Evolutionary conservation across 2,113 vertebrate genomes (phyloP).

Genomic region (Thalassoma bifasciatum): DNA sequence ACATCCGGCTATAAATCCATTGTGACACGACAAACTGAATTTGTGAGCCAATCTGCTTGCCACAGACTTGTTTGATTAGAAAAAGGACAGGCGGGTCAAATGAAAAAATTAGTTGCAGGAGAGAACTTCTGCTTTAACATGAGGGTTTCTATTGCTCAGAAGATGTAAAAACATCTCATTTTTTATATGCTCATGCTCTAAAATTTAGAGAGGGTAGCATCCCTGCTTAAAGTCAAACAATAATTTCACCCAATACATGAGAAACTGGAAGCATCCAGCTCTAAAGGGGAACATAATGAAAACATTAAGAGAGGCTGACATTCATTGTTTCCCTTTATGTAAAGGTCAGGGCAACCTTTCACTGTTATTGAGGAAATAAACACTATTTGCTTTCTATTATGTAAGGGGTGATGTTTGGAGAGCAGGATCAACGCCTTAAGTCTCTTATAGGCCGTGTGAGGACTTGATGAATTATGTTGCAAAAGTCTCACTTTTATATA

Average conservation of each 20-base stretch:
- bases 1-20: constrained; percentile 99
- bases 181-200: no score
- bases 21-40: constrained; percentile 99
- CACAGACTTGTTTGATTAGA: constrained; percentile 87
- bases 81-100: constrained; percentile 68
- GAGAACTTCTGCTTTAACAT: constrained; percentile 55
- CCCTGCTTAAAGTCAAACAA: not conserved
- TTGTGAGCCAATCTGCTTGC: constrained; percentile 95
- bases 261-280: not conserved
- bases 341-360: not conserved
- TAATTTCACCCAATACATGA: not conserved
- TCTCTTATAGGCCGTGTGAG: no score
- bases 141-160: not conserved
- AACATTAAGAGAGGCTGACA: not conserved
- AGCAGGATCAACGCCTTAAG: no score
- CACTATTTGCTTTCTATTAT: not conserved
- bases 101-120: constrained; percentile 42
- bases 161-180: no score
- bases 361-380: not conserved
- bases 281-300: not conserved
- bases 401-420: no score
- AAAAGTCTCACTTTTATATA: no score
- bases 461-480: no score
- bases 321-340: not conserved
- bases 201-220: not conserved